phyloP scores from a whole-genome alignment of 1,140 invertebrate species.

The Planococcus citri region DNA sequence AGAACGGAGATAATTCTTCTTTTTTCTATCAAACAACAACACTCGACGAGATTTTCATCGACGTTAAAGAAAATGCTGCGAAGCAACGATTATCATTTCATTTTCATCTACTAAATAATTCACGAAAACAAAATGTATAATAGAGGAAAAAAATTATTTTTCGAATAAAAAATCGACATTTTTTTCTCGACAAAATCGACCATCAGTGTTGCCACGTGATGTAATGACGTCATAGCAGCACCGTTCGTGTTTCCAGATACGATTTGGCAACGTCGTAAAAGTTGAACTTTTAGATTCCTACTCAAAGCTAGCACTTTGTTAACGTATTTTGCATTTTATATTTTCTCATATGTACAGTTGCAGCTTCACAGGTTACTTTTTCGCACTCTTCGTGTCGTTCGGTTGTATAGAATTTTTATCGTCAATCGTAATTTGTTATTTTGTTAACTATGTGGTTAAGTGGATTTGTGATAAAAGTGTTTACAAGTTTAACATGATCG shows the following conservation, averaged over 20 bases:
- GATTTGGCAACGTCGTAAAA: background rate
- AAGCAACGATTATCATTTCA: no score
- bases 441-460: background rate
- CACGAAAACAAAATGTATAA: no score
- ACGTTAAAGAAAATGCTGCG: no score
- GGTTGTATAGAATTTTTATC: background rate
- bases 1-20: no score
- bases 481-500: background rate
- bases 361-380: background rate
- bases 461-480: slow-evolving; percentile 1
- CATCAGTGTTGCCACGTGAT: no score
- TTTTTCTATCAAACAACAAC: no score
- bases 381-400: background rate
- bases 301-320: background rate
- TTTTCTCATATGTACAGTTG: slow-evolving; percentile 1
- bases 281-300: slow-evolving; percentile 2
- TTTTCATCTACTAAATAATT: no score
- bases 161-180: no score
- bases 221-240: no score
- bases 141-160: no score
- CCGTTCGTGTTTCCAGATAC: background rate
- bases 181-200: no score
- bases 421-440: background rate
- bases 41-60: no score
- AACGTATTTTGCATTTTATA: slow-evolving; percentile 8